Evolutionary conservation across 37 sponge, comb jelly and placozoan species (phyloP).

Genomic region (Mnemiopsis leidyi): DNA sequence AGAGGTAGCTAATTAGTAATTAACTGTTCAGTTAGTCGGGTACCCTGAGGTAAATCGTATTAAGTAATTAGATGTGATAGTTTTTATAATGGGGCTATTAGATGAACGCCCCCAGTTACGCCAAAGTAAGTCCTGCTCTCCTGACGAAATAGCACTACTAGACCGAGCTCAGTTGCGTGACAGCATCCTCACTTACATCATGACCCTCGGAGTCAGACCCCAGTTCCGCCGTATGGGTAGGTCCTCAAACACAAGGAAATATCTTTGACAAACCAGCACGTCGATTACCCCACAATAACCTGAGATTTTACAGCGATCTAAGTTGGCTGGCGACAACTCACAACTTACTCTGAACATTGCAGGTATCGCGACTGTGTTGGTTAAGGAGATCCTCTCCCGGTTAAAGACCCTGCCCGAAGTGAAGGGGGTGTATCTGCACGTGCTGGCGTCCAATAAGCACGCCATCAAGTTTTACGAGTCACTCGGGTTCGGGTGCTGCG

Average conservation of each 20-base stretch:
- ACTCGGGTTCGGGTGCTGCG: conserved; percentile 29
- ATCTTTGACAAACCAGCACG: no score
- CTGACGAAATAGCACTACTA: conserved; percentile 32
- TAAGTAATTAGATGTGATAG: neutral
- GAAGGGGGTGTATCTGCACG: conserved; percentile 66
- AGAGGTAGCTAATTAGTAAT: neutral
- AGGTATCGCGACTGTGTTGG: neutral
- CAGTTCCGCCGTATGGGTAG: neutral
- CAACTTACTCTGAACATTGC: neutral
- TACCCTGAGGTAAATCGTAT: no score
- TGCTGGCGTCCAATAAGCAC: conserved; percentile 47
- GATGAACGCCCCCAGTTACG: neutral
- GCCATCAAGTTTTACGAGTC: conserved; percentile 65
- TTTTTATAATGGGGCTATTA: neutral
- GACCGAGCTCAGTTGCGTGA: neutral
- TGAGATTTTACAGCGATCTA: no score
- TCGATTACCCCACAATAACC: no score
- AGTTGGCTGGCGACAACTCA: no score
- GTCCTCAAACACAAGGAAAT: neutral
- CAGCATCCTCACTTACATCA: conserved; percentile 26
- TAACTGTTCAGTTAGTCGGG: no score
- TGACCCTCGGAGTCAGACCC: conserved; percentile 22
- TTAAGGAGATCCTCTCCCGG: neutral
- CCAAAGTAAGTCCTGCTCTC: conserved; percentile 14
- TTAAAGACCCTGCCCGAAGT: neutral